phyloP scores from a whole-genome alignment of 1,140 invertebrate species.

The Coelopa frigida region DNA sequence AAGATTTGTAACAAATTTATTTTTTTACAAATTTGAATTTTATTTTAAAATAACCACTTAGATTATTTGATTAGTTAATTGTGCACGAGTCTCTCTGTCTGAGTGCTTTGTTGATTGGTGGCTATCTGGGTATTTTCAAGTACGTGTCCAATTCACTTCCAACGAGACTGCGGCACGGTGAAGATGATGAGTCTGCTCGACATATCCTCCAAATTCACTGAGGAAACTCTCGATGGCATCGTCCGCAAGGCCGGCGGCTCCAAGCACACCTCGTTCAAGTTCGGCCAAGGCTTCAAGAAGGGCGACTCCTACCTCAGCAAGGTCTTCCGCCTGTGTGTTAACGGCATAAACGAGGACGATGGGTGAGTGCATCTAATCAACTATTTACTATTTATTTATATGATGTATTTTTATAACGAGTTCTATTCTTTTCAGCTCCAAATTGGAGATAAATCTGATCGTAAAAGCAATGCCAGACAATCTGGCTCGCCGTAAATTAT shows the following conservation, averaged over 20 bases:
- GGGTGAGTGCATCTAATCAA: slow-evolving; percentile 14
- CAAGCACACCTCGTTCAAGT: slow-evolving; percentile 45
- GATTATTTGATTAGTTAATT: too few species aligned
- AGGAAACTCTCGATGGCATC: slow-evolving; percentile 45
- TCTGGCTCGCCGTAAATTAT: slow-evolving; percentile 54
- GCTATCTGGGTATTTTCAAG: too few species aligned
- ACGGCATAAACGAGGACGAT: slow-evolving; percentile 40
- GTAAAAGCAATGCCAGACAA: slow-evolving; percentile 59
- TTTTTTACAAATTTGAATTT: too few species aligned
- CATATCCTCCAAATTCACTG: slow-evolving; percentile 44
- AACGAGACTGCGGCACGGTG: background rate
- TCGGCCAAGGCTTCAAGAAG: slow-evolving; percentile 49
- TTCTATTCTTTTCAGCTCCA: slow-evolving; percentile 5
- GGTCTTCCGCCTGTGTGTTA: slow-evolving; percentile 51
- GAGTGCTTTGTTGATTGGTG: too few species aligned
- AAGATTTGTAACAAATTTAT: too few species aligned
- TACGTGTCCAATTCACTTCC: background rate
- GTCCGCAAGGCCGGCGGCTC: slow-evolving; percentile 40
- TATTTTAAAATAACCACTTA: too few species aligned
- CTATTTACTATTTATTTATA: background rate
- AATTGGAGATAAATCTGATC: slow-evolving; percentile 44
- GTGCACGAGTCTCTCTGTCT: too few species aligned
- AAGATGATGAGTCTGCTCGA: slow-evolving; percentile 17
- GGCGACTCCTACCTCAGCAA: slow-evolving; percentile 61
- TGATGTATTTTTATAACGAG: background rate